Evolutionary conservation across 2,888 invertebrate genomes (phyloP).

Genomic region (Acanthopleura granulata): DNA sequence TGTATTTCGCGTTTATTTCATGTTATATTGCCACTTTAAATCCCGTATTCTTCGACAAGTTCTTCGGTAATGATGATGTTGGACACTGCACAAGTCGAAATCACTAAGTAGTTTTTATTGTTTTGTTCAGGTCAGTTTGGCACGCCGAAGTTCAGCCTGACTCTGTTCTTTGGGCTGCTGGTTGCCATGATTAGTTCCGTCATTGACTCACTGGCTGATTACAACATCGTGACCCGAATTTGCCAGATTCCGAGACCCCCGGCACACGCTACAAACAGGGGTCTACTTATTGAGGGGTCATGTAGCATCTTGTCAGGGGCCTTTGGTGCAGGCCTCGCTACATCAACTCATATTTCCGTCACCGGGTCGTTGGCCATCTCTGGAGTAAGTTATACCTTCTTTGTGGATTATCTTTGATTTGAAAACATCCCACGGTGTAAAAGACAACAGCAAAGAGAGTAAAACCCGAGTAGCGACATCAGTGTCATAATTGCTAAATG

Average conservation of each 20-base stretch:
- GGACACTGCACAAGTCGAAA: too few species aligned
- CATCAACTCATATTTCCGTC: slow-evolving; percentile 89
- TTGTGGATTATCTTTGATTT: too few species aligned
- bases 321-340: slow-evolving; percentile 88
- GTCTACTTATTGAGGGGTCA: slow-evolving; percentile 79
- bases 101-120: too few species aligned
- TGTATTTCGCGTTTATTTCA: too few species aligned
- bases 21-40: too few species aligned
- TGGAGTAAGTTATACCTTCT: slow-evolving; percentile 72
- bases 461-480: too few species aligned
- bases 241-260: slow-evolving; percentile 84
- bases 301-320: slow-evolving; percentile 85
- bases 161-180: slow-evolving; percentile 53
- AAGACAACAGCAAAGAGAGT: too few species aligned
- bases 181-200: slow-evolving; percentile 57
- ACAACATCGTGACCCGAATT: slow-evolving; percentile 83
- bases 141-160: slow-evolving; percentile 43
- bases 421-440: too few species aligned
- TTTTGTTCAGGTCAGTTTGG: slow-evolving; percentile 53
- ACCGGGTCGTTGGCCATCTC: slow-evolving; percentile 89
- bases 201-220: slow-evolving; percentile 79
- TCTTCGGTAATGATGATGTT: too few species aligned
- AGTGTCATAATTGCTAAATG: too few species aligned
- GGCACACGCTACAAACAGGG: slow-evolving; percentile 85
- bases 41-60: too few species aligned